Base-by-base conservation (phyloP, 2,113 vertebrate species). In the Andinoacara biseriatus region DNA sequence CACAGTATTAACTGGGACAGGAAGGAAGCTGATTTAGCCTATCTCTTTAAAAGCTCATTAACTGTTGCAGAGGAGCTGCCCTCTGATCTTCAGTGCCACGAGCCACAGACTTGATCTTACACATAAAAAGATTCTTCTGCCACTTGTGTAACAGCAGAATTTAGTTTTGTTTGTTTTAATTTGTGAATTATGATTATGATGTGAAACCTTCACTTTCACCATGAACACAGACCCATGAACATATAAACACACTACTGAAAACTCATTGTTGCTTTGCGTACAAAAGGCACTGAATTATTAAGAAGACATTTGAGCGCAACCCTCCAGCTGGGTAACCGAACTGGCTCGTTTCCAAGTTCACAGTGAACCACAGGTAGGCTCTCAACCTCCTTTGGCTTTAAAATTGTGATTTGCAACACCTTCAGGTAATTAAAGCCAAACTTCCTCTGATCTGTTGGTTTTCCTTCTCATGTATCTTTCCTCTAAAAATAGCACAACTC, bases 281-380 rank as follows among this genome's bases (percentile, higher is more conserved):
- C 43, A 85, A 72, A 85, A 90, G 75, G 58, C 22, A 54, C 56
- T 93, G 81, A 93, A 94, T 94, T 85, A 93, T 93, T 94, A 83
- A 94, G 86, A 80, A 69, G 87, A 26, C 81, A 87, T 49, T 52
- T 0, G 26, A 79, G 67, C 9, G 11, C 86, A 82, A 74, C 78
- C 49, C 81, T 80, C 52, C 79, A 83, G 83, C 81, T 77, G 49
- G 83, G 52, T 10, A 56, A 31, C 75, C 84, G 62, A 87, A 76
- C 74, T 54, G 20, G 80, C 86, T 88, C 87, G 74, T 61, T 82
- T 83, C 83, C 56, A 81, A 69, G 60, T 87, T 52, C 69, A 76
- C 82, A 54, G 65, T 62, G 11, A 85, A 78, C 78, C 80, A 75
- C 74, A 80, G 62, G 56, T 84, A 69, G 26, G 40, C 60, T 87